A percentile compares a stretch with the other conserved stretches of the same genome.
phyloP scores from a whole-genome alignment of 2,797 vertebrate genomes.

The Rachycentron canadum region DNA sequence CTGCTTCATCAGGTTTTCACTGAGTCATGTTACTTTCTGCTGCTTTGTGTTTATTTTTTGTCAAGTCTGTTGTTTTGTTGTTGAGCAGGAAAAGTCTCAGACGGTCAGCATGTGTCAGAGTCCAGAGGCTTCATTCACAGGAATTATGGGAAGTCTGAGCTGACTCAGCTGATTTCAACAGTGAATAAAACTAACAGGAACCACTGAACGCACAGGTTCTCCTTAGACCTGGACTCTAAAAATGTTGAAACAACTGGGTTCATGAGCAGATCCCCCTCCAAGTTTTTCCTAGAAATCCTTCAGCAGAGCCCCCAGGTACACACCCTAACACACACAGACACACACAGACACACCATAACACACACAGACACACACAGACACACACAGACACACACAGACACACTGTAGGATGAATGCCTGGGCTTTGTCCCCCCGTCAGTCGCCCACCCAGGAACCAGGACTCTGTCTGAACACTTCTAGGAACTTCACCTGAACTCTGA shows the following conservation, averaged over 20 bases:
- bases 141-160: constrained; percentile 2
- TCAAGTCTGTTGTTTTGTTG: not conserved
- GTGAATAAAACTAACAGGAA: not conserved
- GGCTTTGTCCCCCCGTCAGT: constrained; percentile 20
- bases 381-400: constrained; percentile 17
- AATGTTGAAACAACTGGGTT: too few species aligned
- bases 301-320: constrained; percentile 14
- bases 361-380: constrained; percentile 29
- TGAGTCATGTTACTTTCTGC: constrained; percentile 2
- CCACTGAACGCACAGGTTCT: too few species aligned
- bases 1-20: not conserved
- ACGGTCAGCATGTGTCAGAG: not conserved
- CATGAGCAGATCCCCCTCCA: constrained; percentile 4
- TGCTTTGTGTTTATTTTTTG: not conserved
- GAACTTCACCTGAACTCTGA: constrained; percentile 51
- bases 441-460: constrained; percentile 46
- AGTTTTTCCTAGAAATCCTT: constrained; percentile 53
- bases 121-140: constrained; percentile 7
- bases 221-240: too few species aligned
- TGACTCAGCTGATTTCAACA: not conserved
- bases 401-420: constrained; percentile 30
- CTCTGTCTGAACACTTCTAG: constrained; percentile 52
- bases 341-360: constrained; percentile 13
- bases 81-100: constrained; percentile 1
- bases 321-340: constrained; percentile 13